These are phyloP conservation scores for Mamestra brassicae DNA, from an alignment of 2,888 invertebrate genomes.

Conservation along the genomic window DNA sequence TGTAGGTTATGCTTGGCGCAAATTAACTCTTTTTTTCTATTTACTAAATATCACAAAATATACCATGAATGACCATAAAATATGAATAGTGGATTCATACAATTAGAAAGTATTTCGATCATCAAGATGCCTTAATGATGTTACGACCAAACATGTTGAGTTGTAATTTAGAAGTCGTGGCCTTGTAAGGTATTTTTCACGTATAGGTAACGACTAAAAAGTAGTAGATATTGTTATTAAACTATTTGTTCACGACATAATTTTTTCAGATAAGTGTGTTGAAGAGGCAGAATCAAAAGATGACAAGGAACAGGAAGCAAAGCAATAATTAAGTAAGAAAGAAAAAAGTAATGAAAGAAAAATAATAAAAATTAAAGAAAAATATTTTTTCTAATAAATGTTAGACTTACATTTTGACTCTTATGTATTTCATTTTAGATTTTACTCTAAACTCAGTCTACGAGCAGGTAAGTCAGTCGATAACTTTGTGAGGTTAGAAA, in stretches of 20 bases:
- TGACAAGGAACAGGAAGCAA: constrained; percentile 21
- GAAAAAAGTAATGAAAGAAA: too few species aligned
- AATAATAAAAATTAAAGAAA: too few species aligned
- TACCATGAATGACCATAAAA: too few species aligned
- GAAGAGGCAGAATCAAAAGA: constrained; percentile 17
- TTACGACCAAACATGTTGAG: neutral
- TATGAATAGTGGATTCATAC: neutral
- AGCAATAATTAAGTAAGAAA: neutral
- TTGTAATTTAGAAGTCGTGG: neutral
- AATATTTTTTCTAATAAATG: neutral
- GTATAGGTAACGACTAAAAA: too few species aligned
- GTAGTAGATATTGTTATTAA: neutral
- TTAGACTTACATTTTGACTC: neutral
- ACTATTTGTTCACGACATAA: neutral
- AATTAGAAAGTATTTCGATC: neutral
- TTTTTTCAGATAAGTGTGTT: constrained; percentile 30
- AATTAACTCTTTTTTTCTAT: too few species aligned
- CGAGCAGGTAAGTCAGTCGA: too few species aligned
- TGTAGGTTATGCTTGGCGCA: too few species aligned
- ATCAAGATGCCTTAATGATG: neutral
- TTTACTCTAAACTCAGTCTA: too few species aligned
- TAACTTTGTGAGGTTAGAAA: too few species aligned
- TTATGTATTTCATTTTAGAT: too few species aligned
- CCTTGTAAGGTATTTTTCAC: neutral
- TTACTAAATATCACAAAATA: too few species aligned